phyloP scores from a whole-genome alignment of 2,113 vertebrate genomes.

The Larimichthys crocea region DNA sequence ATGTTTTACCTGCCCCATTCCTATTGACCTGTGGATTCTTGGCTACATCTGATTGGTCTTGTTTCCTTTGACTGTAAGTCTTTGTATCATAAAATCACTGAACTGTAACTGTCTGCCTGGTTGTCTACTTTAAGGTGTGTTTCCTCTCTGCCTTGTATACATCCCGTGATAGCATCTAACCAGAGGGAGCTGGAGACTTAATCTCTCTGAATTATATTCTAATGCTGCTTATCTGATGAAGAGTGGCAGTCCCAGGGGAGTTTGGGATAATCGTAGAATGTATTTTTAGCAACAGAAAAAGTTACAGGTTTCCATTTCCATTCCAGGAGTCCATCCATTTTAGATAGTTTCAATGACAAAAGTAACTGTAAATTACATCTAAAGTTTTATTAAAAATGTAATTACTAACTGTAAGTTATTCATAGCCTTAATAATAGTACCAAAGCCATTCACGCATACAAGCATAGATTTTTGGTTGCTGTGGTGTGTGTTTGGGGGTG shows the following conservation, averaged over 20 bases:
- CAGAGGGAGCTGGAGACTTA: background rate
- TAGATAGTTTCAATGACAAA: background rate
- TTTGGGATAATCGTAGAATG: background rate
- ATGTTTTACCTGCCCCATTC: no score
- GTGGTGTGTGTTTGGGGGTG: background rate
- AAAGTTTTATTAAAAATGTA: background rate
- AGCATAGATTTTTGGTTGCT: background rate
- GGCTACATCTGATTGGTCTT: no score
- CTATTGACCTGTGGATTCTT: no score
- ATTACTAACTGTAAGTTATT: no score
- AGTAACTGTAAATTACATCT: background rate
- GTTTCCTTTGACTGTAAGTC: no score
- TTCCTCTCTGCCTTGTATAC: background rate
- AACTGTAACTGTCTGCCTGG: no score
- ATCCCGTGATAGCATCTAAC: background rate
- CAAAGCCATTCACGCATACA: background rate
- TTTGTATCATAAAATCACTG: no score
- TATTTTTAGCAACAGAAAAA: background rate
- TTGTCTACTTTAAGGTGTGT: background rate
- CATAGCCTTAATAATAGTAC: background rate
- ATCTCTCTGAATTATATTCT: slow-evolving; percentile 10
- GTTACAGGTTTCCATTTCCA: background rate
- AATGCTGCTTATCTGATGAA: slow-evolving; percentile 17
- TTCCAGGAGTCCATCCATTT: background rate
- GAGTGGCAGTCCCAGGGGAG: background rate